Base-by-base conservation (phyloP, 2,797 vertebrate genomes). In the Rhynchotus rufescens region DNA sequence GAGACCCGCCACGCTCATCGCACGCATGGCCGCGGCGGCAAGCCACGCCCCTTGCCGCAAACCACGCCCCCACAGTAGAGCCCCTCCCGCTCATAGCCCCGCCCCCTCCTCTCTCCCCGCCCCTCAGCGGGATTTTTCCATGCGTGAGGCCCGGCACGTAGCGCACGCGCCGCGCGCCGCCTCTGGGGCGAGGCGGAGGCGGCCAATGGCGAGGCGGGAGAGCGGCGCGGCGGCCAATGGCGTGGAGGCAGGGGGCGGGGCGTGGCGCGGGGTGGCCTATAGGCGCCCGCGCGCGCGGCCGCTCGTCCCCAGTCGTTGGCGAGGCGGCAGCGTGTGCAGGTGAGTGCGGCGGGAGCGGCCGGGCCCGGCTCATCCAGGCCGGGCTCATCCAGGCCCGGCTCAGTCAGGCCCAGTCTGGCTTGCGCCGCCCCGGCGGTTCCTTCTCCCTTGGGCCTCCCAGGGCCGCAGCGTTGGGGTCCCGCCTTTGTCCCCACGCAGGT, bases 61-160 rank as follows among this genome's bases (percentile, higher is more conserved):
- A 7, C 52, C 52, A 16, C 52, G 52, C 52, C 52, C 28, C 47
- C 47, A 23, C 17, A 10, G 6, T 12, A 25, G 19, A 26, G 23
- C 49, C 49, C 49, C 22, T 14, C 51, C 25, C 49, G 10, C 44
- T 4, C 44, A 4, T 10, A 22, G 25, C 51, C 8, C 51, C 26
- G 51, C 51, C 51, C 26, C 15, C 25, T 38, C 36, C 60, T 65
- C 47, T 52, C 72, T 30, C 75, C 56, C 22, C 66, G 40, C 4
- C 9, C 42, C 6, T 2, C n/a, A 0, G 45, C 5, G 86, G 74
- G 74, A 64, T 93, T 89, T 84, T 84, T 86, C 84, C 94, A 82
- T 80, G 54, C 6, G 80, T 38, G 44, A 22, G 28, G 68, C 51
- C 21, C 51, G 19, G 90, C 94, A 94, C 94, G 94, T 94, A 93